phyloP scores from a whole-genome alignment of 2,797 vertebrate species.

The Choloepus didactylus region DNA sequence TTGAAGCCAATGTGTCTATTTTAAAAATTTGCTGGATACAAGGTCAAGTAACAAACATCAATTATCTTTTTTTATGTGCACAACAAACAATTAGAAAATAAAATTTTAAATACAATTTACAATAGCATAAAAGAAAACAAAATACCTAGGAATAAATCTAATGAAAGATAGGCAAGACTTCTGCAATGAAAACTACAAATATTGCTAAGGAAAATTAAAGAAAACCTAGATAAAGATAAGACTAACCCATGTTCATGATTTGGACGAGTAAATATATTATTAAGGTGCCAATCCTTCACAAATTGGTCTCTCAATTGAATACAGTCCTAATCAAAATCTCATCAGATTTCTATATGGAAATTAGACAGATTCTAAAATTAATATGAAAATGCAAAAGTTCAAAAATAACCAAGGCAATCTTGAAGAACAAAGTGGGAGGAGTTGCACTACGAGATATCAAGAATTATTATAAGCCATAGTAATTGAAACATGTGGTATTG shows the following conservation, averaged over 20 bases:
- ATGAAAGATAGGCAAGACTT: neutral
- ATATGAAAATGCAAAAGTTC: neutral
- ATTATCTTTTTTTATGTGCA: neutral
- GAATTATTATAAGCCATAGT: neutral
- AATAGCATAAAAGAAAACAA: neutral
- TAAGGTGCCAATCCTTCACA: conserved; percentile 37
- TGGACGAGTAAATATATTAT: conserved; percentile 25
- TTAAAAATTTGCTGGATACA: conserved; percentile 7
- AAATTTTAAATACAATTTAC: conserved; percentile 35
- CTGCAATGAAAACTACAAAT: conserved; percentile 22
- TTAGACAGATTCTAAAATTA: conserved; percentile 37
- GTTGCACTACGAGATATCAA: neutral
- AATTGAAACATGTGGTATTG: neutral
- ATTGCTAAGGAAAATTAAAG: conserved; percentile 3
- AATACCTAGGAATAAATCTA: neutral
- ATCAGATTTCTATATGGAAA: conserved; percentile 38
- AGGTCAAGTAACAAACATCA: neutral
- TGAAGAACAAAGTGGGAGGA: neutral
- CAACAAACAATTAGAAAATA: conserved; percentile 32
- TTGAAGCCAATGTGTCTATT: conserved; percentile 37
- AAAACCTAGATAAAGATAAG: conserved; percentile 2
- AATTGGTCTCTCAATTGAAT: neutral
- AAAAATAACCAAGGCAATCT: neutral
- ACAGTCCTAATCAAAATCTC: conserved; percentile 22
- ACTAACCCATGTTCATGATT: conserved; percentile 7